Evolutionary conservation across 1,140 invertebrate species (phyloP).

Genomic region (Caenorhabditis brenneri): DNA sequence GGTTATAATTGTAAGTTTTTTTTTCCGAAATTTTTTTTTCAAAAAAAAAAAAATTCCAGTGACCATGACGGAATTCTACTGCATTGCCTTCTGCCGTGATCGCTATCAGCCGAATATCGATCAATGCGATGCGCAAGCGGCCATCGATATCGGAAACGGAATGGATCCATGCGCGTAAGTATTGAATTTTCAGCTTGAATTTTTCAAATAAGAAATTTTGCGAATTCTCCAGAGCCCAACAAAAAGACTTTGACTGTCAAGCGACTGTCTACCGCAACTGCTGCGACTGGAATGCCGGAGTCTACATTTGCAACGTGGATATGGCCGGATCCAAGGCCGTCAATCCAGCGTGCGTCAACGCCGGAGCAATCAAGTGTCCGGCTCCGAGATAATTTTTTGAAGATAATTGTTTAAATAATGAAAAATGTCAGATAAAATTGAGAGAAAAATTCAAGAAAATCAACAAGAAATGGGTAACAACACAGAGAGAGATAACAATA

Average conservation of each 20-base stretch:
- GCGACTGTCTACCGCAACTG: slow-evolving; percentile 12
- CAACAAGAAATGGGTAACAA: too few species aligned
- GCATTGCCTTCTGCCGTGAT: slow-evolving; percentile 39
- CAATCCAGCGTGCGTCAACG: slow-evolving; percentile 13
- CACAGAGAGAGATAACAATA: too few species aligned
- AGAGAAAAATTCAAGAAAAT: too few species aligned
- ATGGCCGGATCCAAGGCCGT: slow-evolving; percentile 11
- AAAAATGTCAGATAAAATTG: too few species aligned
- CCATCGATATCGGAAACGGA: background rate
- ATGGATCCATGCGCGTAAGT: slow-evolving; percentile 40
- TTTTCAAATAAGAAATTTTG: background rate
- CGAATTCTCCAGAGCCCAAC: slow-evolving; percentile 43
- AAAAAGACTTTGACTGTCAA: slow-evolving; percentile 42
- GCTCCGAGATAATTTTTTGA: slow-evolving; percentile 5
- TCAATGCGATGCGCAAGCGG: slow-evolving; percentile 24
- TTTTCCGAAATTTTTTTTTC: background rate
- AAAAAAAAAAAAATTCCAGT: background rate
- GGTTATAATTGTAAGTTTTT: slow-evolving; percentile 43
- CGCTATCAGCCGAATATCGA: slow-evolving; percentile 33
- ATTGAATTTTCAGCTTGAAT: background rate
- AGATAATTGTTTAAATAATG: background rate
- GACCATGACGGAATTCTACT: slow-evolving; percentile 39
- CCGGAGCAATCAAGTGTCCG: background rate
- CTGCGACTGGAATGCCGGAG: slow-evolving; percentile 43
- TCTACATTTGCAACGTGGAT: slow-evolving; percentile 43